A percentile compares a stretch with the other conserved stretches of the same genome.
Evolutionary conservation across 2,888 invertebrate species (phyloP).

Genomic region (Diplazon laetatorius): DNA sequence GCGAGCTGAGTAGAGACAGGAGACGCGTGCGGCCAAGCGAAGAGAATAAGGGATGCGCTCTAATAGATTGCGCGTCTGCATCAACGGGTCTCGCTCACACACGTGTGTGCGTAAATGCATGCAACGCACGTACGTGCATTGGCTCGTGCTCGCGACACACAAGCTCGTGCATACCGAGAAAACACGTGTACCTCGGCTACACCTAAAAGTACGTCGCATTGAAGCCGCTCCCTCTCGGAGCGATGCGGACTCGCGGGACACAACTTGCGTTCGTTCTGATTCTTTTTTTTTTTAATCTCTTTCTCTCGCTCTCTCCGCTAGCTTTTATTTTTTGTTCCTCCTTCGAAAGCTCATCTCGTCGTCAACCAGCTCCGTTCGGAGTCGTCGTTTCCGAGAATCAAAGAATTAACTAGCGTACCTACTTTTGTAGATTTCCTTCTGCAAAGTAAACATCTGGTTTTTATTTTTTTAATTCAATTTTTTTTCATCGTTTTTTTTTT

Average conservation of each 20-base stretch:
- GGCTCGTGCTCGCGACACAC: conserved; percentile 5
- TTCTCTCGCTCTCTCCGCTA: too few relatives aligned
- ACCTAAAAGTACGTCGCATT: conserved; percentile 18
- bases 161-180: conserved; percentile 16
- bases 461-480: too few relatives aligned
- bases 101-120: conserved; percentile 4
- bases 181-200: conserved; percentile 14
- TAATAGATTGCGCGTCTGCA: conserved; percentile 71
- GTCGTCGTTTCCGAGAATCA: too few relatives aligned
- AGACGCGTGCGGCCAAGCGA: conserved; percentile 49
- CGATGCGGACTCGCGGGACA: conserved; percentile 6
- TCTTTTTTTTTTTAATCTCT: too few relatives aligned
- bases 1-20: conserved; percentile 36
- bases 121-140: conserved; percentile 13
- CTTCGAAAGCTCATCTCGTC: background rate
- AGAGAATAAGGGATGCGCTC: conserved; percentile 64
- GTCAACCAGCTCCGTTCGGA: background rate
- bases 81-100: background rate
- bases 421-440: too few relatives aligned
- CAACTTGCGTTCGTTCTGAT: conserved; percentile 12
- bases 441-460: too few relatives aligned
- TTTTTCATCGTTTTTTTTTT: too few relatives aligned
- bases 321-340: background rate
- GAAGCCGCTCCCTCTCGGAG: conserved; percentile 34
- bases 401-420: too few relatives aligned